Conservation (phyloP, 2,797 vertebrate genomes). For the Falco rusticolus region DNA sequence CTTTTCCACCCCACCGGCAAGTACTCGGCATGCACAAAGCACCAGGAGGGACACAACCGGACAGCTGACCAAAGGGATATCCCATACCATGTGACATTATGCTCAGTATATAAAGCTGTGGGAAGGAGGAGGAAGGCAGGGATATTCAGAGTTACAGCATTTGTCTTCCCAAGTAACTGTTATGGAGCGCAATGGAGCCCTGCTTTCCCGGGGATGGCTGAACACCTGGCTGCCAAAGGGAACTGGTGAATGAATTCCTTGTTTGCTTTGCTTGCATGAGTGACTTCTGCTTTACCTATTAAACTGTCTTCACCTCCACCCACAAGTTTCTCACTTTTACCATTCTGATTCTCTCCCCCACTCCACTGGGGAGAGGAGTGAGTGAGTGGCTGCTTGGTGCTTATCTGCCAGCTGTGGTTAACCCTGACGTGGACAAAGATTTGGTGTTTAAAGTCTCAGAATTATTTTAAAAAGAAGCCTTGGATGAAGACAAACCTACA, state of each 20-base stretch:
- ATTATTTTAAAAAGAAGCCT: neutral
- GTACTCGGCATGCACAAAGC: neutral
- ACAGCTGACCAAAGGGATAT: neutral
- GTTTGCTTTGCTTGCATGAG: neutral
- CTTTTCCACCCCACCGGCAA: neutral
- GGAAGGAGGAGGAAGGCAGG: neutral
- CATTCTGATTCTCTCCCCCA: neutral
- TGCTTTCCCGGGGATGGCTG: neutral
- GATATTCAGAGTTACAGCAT: neutral
- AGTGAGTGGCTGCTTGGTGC: neutral
- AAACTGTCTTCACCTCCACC: neutral
- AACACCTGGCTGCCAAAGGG: neutral
- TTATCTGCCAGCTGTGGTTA: neutral
- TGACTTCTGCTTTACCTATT: neutral
- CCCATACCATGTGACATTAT: neutral
- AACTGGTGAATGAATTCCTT: neutral
- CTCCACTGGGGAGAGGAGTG: rapidly evolving
- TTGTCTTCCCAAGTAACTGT: neutral
- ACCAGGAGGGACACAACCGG: neutral
- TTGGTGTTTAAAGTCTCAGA: neutral
- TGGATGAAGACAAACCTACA: neutral
- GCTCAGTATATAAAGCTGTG: neutral
- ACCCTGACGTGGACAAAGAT: neutral
- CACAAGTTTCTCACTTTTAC: neutral
- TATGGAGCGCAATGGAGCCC: neutral